A percentile compares a stretch with the other conserved stretches of the same genome.
Evolutionary conservation across 2,888 invertebrate species (phyloP).

Genomic region (Sinelater perroti): DNA sequence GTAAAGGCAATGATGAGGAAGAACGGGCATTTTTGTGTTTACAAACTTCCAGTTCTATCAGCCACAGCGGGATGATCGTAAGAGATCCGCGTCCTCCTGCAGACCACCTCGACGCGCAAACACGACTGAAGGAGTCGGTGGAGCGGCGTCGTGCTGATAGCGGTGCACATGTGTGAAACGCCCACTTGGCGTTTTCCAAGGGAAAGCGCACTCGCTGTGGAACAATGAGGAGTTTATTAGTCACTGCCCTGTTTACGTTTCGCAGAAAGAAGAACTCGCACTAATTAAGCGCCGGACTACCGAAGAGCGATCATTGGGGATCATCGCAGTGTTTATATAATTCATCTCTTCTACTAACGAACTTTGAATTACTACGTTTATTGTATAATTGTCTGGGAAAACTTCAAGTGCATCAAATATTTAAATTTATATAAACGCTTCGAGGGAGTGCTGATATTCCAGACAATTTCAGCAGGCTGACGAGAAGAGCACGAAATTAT

Average conservation of each 20-base stretch:
- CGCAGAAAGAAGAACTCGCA: not conserved
- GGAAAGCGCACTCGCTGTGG: slow-evolving; percentile 1
- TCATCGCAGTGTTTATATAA: not conserved
- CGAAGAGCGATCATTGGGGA: not conserved
- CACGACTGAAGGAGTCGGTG: slow-evolving; percentile 23
- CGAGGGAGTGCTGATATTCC: too few relatives aligned
- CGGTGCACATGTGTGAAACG: slow-evolving; percentile 30
- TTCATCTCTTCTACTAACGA: too few relatives aligned
- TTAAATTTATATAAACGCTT: too few relatives aligned
- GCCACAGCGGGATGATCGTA: too few relatives aligned
- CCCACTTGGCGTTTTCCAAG: slow-evolving; percentile 11
- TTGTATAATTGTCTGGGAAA: too few relatives aligned
- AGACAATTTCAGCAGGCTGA: too few relatives aligned
- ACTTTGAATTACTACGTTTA: too few relatives aligned
- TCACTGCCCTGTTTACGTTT: slow-evolving; percentile 12
- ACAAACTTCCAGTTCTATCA: too few relatives aligned
- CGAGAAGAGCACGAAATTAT: too few relatives aligned
- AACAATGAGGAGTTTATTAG: slow-evolving; percentile 19
- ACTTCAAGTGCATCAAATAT: too few relatives aligned
- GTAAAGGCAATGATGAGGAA: too few relatives aligned
- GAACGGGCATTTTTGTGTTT: too few relatives aligned
- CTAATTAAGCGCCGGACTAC: not conserved
- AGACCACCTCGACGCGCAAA: slow-evolving; percentile 21
- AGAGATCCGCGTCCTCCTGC: not conserved
- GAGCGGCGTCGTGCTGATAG: slow-evolving; percentile 17